A percentile compares a stretch with the other conserved stretches of the same genome.
phyloP scores from a whole-genome alignment of 2,888 invertebrate genomes.

The Leucophenga maculata region DNA sequence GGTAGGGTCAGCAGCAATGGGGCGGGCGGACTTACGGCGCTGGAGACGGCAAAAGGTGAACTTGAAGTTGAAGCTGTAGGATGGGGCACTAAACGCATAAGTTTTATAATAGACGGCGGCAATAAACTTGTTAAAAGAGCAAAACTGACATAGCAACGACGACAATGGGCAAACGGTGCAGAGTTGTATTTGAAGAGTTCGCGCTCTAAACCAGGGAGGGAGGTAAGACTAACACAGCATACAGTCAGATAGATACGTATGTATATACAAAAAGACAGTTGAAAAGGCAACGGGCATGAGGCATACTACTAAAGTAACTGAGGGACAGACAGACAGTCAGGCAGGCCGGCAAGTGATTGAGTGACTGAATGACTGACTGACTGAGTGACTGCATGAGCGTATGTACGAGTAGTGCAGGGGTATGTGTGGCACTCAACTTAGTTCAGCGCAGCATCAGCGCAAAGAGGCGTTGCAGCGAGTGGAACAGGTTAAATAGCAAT shows the following conservation, averaged over 20 bases:
- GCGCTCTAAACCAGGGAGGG: neutral
- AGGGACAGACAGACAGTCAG: too few relatives aligned
- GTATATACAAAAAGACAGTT: too few relatives aligned
- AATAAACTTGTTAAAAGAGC: conserved; percentile 26
- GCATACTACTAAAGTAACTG: too few relatives aligned
- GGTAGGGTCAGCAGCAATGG: too few relatives aligned
- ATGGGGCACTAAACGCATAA: conserved; percentile 17
- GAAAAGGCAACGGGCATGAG: too few relatives aligned
- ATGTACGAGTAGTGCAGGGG: neutral
- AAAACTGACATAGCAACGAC: conserved; percentile 1
- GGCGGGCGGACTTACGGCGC: too few relatives aligned
- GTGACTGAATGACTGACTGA: conserved; percentile 9
- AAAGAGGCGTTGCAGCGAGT: conserved; percentile 3
- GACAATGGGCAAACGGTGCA: neutral
- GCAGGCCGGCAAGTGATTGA: conserved; percentile 2
- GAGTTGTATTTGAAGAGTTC: neutral
- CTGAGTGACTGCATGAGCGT: neutral
- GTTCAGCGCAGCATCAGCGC: neutral
- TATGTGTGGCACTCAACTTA: neutral
- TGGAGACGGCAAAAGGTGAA: neutral
- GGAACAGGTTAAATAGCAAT: conserved; percentile 47
- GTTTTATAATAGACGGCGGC: conserved; percentile 27
- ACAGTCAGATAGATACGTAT: neutral
- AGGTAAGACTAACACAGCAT: neutral
- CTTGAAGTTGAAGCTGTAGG: conserved; percentile 5